These are phyloP conservation scores for Aramus guarauna DNA, from an alignment of 2,113 vertebrate species.

Conservation along the genomic window DNA sequence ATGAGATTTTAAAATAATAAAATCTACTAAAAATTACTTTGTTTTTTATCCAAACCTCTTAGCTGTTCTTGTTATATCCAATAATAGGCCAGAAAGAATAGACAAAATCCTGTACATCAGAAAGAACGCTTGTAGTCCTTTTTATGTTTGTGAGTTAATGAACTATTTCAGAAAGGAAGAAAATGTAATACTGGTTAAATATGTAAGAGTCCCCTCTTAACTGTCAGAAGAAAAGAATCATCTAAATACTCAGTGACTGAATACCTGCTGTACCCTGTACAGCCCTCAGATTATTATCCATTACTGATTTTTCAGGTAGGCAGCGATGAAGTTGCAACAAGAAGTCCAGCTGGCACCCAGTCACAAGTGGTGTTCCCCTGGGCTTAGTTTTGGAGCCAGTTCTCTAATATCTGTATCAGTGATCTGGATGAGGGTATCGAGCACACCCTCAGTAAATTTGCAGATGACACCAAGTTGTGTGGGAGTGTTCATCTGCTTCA, in stretches of 20 bases:
- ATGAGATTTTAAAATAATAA: background rate
- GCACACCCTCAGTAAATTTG: too few species aligned
- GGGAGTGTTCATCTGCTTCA: too few species aligned
- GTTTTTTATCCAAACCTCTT: background rate
- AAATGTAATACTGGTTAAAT: background rate
- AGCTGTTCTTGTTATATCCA: background rate
- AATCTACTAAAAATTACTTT: background rate
- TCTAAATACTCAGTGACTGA: background rate
- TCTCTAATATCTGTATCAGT: too few species aligned
- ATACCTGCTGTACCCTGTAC: background rate
- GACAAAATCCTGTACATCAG: background rate
- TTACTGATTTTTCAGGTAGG: too few species aligned
- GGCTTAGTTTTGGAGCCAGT: too few species aligned
- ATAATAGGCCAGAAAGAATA: background rate
- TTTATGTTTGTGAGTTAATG: background rate
- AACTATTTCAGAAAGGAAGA: background rate
- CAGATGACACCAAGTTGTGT: too few species aligned
- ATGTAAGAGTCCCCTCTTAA: background rate
- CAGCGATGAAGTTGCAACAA: too few species aligned
- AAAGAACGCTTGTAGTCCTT: background rate
- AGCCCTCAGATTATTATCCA: too few species aligned
- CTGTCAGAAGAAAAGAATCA: background rate
- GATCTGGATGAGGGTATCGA: too few species aligned
- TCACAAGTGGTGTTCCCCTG: too few species aligned
- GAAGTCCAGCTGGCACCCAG: too few species aligned